phyloP scores from a whole-genome alignment of 2,888 invertebrate genomes.

The Cerastis leucographa region DNA sequence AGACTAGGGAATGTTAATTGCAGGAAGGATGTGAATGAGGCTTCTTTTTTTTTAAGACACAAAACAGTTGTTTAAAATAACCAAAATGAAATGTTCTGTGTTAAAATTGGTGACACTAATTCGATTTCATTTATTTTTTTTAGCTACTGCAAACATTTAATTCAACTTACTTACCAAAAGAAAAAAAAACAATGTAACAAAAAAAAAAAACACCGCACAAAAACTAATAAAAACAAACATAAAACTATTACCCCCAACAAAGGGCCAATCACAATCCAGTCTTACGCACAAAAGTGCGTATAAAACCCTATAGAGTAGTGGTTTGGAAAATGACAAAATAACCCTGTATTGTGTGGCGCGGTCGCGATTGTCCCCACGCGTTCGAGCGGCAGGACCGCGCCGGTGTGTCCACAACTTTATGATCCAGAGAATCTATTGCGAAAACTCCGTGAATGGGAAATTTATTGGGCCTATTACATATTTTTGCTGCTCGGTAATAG shows the following conservation, averaged over 20 bases:
- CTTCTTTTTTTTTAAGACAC: neutral
- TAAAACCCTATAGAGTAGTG: conserved; percentile 82
- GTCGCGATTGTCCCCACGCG: conserved; percentile 77
- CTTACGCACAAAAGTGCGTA: conserved; percentile 69
- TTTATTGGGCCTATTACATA: conserved; percentile 62
- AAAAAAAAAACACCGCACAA: conserved; percentile 15
- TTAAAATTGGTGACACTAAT: neutral
- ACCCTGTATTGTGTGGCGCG: conserved; percentile 70
- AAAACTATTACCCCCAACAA: conserved; percentile 66
- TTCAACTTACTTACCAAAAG: neutral
- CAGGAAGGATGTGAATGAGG: conserved; percentile 23
- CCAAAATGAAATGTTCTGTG: neutral
- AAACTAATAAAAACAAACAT: conserved; percentile 60
- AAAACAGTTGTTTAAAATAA: neutral
- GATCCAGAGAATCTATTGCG: conserved; percentile 55
- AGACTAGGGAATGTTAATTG: conserved; percentile 37
- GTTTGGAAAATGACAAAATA: conserved; percentile 86
- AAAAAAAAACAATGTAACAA: conserved; percentile 6
- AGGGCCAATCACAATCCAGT: conserved; percentile 34
- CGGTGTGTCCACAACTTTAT: conserved; percentile 56
- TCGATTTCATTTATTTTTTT: neutral
- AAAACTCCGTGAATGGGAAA: conserved; percentile 64
- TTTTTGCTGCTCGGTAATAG: conserved; percentile 33
- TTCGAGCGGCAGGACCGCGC: conserved; percentile 67
- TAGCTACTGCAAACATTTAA: neutral